Evolutionary conservation across 2,113 vertebrate genomes (phyloP), one percentile per base, ranked within the genome.

Genomic region (Erythrocercus mccallii): DNA sequence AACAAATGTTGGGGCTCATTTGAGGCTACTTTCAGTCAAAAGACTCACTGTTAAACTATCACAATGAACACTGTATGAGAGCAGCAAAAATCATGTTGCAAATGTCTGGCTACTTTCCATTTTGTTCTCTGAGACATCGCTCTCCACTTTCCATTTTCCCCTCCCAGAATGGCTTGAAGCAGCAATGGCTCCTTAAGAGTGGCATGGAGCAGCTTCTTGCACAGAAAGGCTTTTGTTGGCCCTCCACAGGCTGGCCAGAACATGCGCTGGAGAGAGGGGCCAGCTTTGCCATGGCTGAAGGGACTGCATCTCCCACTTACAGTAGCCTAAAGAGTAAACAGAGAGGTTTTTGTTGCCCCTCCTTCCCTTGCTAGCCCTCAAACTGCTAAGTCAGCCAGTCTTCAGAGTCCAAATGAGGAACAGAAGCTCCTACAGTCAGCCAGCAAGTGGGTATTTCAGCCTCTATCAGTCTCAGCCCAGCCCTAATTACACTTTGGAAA

Each of bases 181-280:
- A 78, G 66, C 72, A 23, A 8, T 48, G 87, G 65, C 28, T 90
- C 38, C n/a, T 3, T 23, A 14, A 13, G n/a, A 54, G 30, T 1
- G 20, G 19, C 0, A 0, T 18, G 61, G 50, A 85, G 68, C 38
- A 86, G 47, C 28, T 72, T 25, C 62, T 62, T 83, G 64, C 90
- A 93, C 90, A 96, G 89, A 86, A 87, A 53, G 44, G 80, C 69
- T 92, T 94, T 94, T 95, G 92, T 95, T 9, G 5, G 33, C 42
- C 56, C 48, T 76, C 10, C 47, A 24, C 22, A n/a, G 42, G 54
- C 61, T 73, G 64, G 45, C 81, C 68, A 68, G 87, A 62, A 9
- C 78, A 24, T 2, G 54, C 37, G 31, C 83, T 4, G 11, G 30
- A 74, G 85, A 73, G 31, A 72, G 74, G 47, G 48, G 53, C 79